phyloP scores from a whole-genome alignment of 2,888 invertebrate genomes.

The Gymnosoma rotundatum region DNA sequence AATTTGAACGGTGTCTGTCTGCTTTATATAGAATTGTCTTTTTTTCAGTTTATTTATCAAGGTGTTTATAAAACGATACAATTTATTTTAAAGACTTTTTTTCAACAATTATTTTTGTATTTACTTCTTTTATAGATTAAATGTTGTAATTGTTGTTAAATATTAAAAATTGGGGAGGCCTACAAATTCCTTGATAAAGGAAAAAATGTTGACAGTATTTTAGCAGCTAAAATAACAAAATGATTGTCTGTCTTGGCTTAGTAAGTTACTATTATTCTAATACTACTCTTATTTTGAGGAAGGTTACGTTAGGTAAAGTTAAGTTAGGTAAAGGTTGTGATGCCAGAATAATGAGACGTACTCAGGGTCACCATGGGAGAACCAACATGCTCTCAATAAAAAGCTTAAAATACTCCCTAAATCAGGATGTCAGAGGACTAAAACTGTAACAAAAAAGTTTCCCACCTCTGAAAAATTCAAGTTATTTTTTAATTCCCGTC shows the following conservation, averaged over 20 bases:
- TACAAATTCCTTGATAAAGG: slow-evolving; percentile 2
- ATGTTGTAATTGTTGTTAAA: slow-evolving; percentile 64
- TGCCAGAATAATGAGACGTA: no score
- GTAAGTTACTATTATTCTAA: neutral
- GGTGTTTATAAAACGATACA: slow-evolving; percentile 56
- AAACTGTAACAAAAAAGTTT: no score
- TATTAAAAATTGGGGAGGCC: slow-evolving; percentile 32
- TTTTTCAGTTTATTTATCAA: slow-evolving; percentile 41
- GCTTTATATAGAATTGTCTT: neutral
- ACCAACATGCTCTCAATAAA: no score
- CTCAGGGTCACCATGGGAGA: no score
- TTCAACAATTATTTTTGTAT: slow-evolving; percentile 19
- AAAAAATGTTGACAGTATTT: neutral
- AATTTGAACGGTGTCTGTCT: slow-evolving; percentile 1
- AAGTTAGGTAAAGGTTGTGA: no score
- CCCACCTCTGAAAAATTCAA: no score
- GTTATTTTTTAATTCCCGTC: no score
- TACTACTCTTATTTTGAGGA: neutral
- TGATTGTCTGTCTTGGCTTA: neutral
- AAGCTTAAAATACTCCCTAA: no score
- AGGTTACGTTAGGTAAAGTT: no score
- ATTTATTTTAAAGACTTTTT: slow-evolving; percentile 12
- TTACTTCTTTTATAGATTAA: slow-evolving; percentile 22
- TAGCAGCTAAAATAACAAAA: slow-evolving; percentile 52
- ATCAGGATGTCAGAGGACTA: no score